Evolutionary conservation across 2,113 vertebrate genomes (phyloP), one percentile per base, ranked within the genome.

Genomic region (Aix galericulata): DNA sequence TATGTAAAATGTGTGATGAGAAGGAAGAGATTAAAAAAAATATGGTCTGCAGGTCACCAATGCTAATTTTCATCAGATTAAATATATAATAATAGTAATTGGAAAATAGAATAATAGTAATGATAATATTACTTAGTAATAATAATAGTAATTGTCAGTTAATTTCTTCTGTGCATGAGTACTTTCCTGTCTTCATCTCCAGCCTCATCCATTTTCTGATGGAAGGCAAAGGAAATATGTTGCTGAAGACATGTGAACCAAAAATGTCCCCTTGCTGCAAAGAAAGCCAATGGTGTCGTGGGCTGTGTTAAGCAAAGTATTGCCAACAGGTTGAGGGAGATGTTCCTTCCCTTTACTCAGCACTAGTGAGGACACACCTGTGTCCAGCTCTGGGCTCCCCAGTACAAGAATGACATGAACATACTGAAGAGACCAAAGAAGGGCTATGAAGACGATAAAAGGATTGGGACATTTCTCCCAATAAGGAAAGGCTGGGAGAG

Each of bases 41-140:
- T 0, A 20, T 0, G 4, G 4, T 55, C 18, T 83, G 31, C 44
- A 32, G 42, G 8, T 21, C 1, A 1, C 29, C 50, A 68, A 0
- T 59, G 42, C 64, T 31, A 48, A 5, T 31, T 86, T 52, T 44
- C 60, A 50, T 46, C 20, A 67, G 32, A 29, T 17, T 42, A 36
- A 85, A 46, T 53, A 29, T 42, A 58, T 9, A 91, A 67, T 71
- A 60, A 18, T 66, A 60, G 80, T 68, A 81, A 63, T 91, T 40
- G 40, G 13, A 13, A 40, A 40, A 29, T 42, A 60, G 10, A 91
- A 67, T 71, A 60, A 18, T 66, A 60, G 80, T 68, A 81, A 63
- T 91, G 40, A 40, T 40, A 40, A 40, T 40, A 40, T 40, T 40
- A 40, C 40, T 40, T 40, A 40, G 40, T 40, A 40, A 40, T 40